Conservation (phyloP, 2,797 vertebrate species). For the Xerus rutilus region DNA sequence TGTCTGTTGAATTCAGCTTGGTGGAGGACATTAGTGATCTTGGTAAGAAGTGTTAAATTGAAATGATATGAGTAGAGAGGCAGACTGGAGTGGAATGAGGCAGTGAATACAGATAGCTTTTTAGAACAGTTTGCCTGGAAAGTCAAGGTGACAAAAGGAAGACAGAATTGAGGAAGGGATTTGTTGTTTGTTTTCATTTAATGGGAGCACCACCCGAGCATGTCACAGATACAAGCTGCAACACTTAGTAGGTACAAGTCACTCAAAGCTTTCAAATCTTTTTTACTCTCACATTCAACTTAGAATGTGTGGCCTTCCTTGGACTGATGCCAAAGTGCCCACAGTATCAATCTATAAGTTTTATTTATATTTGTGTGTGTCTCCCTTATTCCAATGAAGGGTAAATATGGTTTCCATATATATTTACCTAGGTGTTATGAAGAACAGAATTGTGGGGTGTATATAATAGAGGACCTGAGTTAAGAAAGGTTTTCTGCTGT, state of each 20-base stretch:
- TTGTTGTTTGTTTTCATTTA: neutral
- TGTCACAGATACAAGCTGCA: neutral
- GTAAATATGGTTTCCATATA: constrained; percentile 2
- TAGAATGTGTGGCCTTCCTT: neutral
- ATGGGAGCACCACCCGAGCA: neutral
- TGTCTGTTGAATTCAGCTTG: neutral
- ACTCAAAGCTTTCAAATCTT: neutral
- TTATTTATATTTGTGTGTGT: neutral
- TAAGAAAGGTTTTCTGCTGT: constrained; percentile 19
- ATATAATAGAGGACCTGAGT: neutral
- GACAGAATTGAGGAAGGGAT: neutral
- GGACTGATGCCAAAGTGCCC: neutral
- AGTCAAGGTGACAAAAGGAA: neutral
- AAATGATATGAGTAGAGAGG: neutral
- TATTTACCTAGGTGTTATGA: neutral
- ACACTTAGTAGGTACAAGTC: neutral
- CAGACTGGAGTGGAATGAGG: neutral
- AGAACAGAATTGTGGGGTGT: neutral
- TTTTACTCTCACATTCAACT: neutral
- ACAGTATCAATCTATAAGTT: neutral
- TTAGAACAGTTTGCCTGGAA: neutral
- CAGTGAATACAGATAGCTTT: neutral
- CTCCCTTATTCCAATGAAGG: neutral
- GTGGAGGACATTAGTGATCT: neutral
- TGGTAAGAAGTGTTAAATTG: neutral